A percentile compares a stretch with the other conserved stretches of the same genome.
Evolutionary conservation across 2,113 vertebrate genomes (phyloP).

Genomic region (Aix galericulata): DNA sequence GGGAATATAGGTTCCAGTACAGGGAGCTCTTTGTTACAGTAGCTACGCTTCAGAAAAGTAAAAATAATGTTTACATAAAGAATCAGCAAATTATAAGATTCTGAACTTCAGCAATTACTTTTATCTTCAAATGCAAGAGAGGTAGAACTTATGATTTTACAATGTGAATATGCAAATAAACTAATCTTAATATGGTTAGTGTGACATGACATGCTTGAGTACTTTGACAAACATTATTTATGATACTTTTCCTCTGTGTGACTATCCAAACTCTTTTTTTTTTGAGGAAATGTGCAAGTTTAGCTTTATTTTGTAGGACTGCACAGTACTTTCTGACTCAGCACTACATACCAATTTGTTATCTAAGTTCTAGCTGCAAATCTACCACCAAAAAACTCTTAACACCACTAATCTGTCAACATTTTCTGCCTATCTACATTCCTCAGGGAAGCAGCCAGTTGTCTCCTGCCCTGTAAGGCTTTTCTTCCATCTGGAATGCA

Average conservation of each 20-base stretch:
- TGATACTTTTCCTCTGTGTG: neutral
- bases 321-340: neutral
- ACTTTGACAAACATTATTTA: neutral
- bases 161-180: neutral
- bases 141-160: neutral
- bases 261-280: neutral
- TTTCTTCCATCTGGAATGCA: neutral
- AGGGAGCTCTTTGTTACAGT: conserved; percentile 24
- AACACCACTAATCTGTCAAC: neutral
- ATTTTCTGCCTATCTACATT: conserved; percentile 2
- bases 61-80: neutral
- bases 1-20: conserved; percentile 39
- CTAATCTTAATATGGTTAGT: neutral
- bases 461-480: neutral
- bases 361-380: neutral
- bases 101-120: neutral
- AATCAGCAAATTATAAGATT: neutral
- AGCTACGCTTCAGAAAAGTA: neutral
- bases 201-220: neutral
- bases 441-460: neutral
- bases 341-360: neutral
- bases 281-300: neutral
- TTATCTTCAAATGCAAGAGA: neutral
- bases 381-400: neutral
- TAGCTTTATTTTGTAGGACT: neutral